Percentiles rank a stretch among this genome's conserved stretches.
Evolutionary conservation across 2,113 vertebrate species (phyloP).

Genomic region (Ochotona curzoniae): DNA sequence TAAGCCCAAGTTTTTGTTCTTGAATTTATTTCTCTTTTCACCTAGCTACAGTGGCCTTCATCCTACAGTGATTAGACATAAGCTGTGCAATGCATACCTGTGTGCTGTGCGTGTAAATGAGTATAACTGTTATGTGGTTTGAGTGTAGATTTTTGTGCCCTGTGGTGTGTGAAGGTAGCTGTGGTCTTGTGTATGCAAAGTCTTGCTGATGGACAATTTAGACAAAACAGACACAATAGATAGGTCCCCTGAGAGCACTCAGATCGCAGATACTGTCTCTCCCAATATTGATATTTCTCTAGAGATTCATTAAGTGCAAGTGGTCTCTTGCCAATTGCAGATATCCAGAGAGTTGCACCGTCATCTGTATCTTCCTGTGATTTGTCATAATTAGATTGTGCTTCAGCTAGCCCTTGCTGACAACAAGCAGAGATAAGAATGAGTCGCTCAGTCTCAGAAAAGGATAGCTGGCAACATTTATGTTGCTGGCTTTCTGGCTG

Average conservation of each 20-base stretch:
- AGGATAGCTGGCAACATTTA: not conserved
- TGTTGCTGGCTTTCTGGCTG: not conserved
- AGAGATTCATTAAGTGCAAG: conserved; percentile 47
- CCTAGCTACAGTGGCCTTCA: not conserved
- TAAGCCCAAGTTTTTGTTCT: not conserved
- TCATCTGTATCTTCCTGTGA: conserved; percentile 25
- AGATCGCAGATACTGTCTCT: conserved; percentile 1
- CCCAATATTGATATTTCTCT: conserved; percentile 54
- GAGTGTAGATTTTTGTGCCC: not conserved
- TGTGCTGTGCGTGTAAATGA: not conserved
- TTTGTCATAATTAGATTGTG: conserved; percentile 6
- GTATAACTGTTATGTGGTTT: not conserved
- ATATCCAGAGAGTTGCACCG: conserved; percentile 18
- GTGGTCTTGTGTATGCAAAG: not conserved
- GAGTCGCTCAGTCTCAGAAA: not conserved
- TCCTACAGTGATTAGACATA: not conserved
- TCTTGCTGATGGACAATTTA: not conserved
- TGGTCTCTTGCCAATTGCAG: conserved; percentile 44
- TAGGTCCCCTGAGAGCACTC: not conserved
- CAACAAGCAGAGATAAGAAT: not conserved
- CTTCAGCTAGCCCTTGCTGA: not conserved
- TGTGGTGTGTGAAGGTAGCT: not conserved
- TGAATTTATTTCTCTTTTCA: not conserved
- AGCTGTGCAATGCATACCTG: not conserved
- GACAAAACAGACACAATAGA: not conserved